Evolutionary conservation across 2,113 vertebrate species (phyloP).

Genomic region (Halichoerus grypus): DNA sequence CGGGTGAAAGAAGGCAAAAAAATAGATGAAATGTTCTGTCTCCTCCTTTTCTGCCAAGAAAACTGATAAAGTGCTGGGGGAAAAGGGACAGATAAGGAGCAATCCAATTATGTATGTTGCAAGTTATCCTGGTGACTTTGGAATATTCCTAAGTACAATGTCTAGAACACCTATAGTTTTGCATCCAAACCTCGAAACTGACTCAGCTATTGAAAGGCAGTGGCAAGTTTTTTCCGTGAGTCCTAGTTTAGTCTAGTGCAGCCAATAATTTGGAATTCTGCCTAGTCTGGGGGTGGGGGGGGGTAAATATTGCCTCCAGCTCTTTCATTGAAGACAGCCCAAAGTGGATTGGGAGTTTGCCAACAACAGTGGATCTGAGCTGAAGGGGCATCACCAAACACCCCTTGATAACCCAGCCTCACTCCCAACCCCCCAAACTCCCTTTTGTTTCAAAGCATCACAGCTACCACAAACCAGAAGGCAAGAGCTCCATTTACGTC

Average conservation of each 20-base stretch:
- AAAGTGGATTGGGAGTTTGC: slow-evolving; percentile 60
- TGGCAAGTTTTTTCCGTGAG: slow-evolving; percentile 29
- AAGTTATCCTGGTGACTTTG: background rate
- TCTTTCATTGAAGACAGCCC: slow-evolving; percentile 27
- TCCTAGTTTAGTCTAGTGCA: slow-evolving; percentile 70
- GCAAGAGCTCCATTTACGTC: background rate
- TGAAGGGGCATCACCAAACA: background rate
- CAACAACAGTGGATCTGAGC: slow-evolving; percentile 54
- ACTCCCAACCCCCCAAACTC: background rate
- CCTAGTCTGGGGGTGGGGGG: background rate
- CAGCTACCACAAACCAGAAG: background rate
- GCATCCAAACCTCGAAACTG: slow-evolving; percentile 34
- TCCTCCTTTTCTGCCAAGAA: background rate
- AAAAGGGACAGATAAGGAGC: background rate
- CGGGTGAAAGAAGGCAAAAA: background rate
- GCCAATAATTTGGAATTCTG: slow-evolving; percentile 68
- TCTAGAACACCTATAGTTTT: slow-evolving; percentile 17
- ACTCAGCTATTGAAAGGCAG: slow-evolving; percentile 59
- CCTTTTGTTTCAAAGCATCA: background rate
- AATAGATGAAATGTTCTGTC: background rate
- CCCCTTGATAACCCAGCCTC: background rate
- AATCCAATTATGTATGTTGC: background rate
- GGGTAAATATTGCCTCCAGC: slow-evolving; percentile 62
- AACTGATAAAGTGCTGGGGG: background rate
- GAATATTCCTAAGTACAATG: background rate